Percentiles rank a stretch among this genome's conserved stretches.
phyloP scores from a whole-genome alignment of 2,888 invertebrate genomes.

The Carabus problematicus region DNA sequence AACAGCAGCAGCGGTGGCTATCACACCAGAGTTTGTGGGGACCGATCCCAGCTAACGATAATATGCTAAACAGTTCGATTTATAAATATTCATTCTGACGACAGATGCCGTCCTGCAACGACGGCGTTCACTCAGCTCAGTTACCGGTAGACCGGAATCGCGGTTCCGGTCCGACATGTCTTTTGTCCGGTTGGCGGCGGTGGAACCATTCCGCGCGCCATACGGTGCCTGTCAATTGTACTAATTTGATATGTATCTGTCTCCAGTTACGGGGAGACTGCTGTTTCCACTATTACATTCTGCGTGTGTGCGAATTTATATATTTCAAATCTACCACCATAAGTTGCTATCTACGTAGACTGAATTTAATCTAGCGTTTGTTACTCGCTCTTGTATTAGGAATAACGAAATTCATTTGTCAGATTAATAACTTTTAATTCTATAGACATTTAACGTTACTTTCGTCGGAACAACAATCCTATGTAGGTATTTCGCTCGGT shows the following conservation, averaged over 20 bases:
- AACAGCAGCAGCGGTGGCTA: too few species aligned
- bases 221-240: conserved; percentile 55
- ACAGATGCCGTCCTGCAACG: conserved; percentile 50
- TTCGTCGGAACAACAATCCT: neutral
- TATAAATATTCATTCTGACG: conserved; percentile 54
- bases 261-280: neutral
- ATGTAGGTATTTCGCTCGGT: conserved; percentile 3
- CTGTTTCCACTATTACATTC: neutral
- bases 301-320: neutral
- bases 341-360: too few species aligned
- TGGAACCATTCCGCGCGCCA: conserved; percentile 48
- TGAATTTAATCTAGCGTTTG: too few species aligned
- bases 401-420: too few species aligned
- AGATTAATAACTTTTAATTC: neutral
- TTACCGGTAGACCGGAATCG: conserved; percentile 54
- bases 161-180: conserved; percentile 58
- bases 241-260: conserved; percentile 55
- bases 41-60: conserved; percentile 47
- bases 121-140: conserved; percentile 44
- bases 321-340: neutral
- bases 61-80: conserved; percentile 52
- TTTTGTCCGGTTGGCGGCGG: conserved; percentile 51
- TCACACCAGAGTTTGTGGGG: neutral
- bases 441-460: neutral
- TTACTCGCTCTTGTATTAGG: too few species aligned